These are phyloP conservation scores for Leucania comma DNA, from an alignment of 2,888 invertebrate genomes.

Conservation along the genomic window DNA sequence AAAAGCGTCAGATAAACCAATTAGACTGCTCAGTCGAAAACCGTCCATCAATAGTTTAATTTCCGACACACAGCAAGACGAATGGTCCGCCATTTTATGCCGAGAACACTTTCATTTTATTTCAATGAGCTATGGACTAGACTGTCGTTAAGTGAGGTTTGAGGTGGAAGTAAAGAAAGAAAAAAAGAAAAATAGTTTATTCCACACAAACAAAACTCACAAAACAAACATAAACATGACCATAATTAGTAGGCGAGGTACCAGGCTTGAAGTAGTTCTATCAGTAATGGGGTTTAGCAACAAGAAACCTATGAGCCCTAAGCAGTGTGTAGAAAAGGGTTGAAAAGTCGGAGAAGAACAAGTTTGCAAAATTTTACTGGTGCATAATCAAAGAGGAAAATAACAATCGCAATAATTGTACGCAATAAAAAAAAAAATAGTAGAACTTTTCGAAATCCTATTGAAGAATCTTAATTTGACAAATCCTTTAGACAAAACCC, in stretches of 20 bases:
- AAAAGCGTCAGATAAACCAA: constrained; percentile 61
- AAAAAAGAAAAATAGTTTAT: too few species aligned
- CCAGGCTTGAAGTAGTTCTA: constrained; percentile 5
- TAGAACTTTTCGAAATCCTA: neutral
- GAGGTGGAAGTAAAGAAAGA: neutral
- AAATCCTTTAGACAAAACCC: neutral
- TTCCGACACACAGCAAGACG: constrained; percentile 67
- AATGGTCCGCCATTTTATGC: constrained; percentile 58
- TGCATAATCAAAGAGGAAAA: neutral
- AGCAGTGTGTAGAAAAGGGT: neutral
- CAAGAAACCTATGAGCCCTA: neutral
- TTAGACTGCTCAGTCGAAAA: constrained; percentile 57
- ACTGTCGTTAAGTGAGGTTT: constrained; percentile 23
- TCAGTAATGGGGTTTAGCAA: neutral
- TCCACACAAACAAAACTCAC: too few species aligned
- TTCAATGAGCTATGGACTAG: constrained; percentile 61
- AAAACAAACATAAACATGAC: too few species aligned
- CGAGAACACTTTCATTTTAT: constrained; percentile 64
- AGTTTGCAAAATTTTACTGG: neutral
- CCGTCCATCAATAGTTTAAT: constrained; percentile 65
- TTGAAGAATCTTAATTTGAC: neutral
- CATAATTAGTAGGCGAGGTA: neutral
- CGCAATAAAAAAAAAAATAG: neutral
- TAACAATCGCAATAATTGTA: neutral
- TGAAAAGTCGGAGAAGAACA: neutral